Evolutionary conservation across 2,113 vertebrate species (phyloP), one percentile per base, ranked within the genome.

Genomic region (Cheilinus undulatus): DNA sequence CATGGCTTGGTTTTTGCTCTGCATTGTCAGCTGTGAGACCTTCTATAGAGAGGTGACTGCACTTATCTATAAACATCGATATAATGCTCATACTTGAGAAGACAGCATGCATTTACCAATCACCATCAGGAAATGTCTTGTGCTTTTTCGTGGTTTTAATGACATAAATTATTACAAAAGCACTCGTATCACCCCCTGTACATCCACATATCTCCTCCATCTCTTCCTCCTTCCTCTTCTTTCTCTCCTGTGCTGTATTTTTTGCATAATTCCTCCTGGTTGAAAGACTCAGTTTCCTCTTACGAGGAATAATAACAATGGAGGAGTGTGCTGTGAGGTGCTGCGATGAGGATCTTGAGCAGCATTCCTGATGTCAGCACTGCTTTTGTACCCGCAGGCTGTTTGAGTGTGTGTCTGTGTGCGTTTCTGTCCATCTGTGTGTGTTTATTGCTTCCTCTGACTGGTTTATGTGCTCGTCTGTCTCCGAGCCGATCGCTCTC

Each of bases 311-410:
- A 84, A 78, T 53, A 87, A 67, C 72, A 83, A 71, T 58, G 26
- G 27, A 43, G 10, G 17, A 19, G 28, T 24, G 32, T 72, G 52
- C 57, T 59, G 30, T 46, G 65, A 66, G 52, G 48, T 70, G 48
- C 57, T 42, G 42, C 19, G 34, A 72, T 84, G 50, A 80, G 45
- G 53, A 72, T 70, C 38, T 56, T 30, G n/a, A 66, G 51, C 53
- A 54, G 56, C 71, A 63, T 80, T 83, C 73, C 80, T 78, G 73
- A 71, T 91, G 76, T 86, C 63, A 86, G 65, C 77, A 60, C 64
- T 54, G 56, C 58, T 73, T 76, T 69, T 62, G 53, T 76, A 27
- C 30, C 65, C 23, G 3, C 20, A n/a, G 49, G 57, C 36, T 69
- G 57, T 72, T 30, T 65, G 38, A 53, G 45, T 74, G 40, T 77